Evolutionary conservation across 2,797 vertebrate genomes (phyloP), one percentile per base, ranked within the genome.

Genomic region (Labeo calbasu): DNA sequence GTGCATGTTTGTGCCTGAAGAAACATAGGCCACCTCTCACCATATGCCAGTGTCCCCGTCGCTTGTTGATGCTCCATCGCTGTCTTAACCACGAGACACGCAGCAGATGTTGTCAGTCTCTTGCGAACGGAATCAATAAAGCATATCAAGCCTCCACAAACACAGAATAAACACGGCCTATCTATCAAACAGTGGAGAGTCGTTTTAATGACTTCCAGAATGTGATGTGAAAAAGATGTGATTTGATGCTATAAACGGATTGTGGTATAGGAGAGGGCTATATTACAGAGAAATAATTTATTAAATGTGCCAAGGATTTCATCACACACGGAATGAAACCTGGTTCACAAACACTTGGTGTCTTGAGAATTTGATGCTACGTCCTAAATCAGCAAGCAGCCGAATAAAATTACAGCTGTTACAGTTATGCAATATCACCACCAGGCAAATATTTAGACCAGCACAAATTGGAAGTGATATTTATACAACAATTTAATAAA

Each of bases 61-160:
- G 77, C 46, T 57, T 82, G 59, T 75, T 40, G n/a, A 65, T 70
- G 53, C 61, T 63, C 61, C 8, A 4, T 28, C 61, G 57, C 73
- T 78, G 55, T 40, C 19, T 32, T 43, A 46, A 25, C 51, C 12
- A 12, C 1, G 23, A 25, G 79, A 83, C 46, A 40, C 43, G 13
- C 53, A 73, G 73, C 86, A 75, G n/a, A 51, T 78, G 51, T 65
- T 25, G 23, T 25, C 59, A 69, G 40, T 68, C 53, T 50, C 78
- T 55, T 53, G n/a, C 36, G 32, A 57, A 71, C 61, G 1, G 28
- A 77, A 86, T 86, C 77, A 86, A 70, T 81, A 85, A 81, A 77
- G 57, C 57, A 70, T 61, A 61, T 83, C 77, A 78, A 51, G 81
- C 63, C 57, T 46, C 40, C 61, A 23, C 25, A 63, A 78, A 32